phyloP scores from a whole-genome alignment of 2,113 vertebrate species.

The Notarius quadriscutis region DNA sequence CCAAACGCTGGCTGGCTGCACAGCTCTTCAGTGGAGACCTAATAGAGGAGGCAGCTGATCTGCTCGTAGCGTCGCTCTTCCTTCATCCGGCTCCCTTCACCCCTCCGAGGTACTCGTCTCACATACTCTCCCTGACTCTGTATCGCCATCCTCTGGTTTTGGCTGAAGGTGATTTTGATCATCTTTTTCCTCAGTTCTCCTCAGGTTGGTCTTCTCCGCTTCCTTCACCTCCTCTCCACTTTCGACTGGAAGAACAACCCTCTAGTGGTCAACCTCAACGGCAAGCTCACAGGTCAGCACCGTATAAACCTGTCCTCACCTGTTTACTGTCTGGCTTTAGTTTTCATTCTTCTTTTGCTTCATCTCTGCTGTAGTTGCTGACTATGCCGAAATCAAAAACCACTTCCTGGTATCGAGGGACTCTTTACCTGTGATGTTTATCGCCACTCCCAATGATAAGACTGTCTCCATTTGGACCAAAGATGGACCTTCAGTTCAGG shows the following conservation, averaged over 20 bases:
- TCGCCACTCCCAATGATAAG: slow-evolving; percentile 87
- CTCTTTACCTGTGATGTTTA: slow-evolving; percentile 85
- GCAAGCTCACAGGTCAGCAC: slow-evolving; percentile 82
- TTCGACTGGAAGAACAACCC: slow-evolving; percentile 97
- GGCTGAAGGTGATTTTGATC: background rate
- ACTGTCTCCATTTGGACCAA: slow-evolving; percentile 87
- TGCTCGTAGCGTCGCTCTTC: slow-evolving; percentile 88
- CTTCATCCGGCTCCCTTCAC: slow-evolving; percentile 85
- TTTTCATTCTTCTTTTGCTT: background rate
- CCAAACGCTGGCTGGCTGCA: slow-evolving; percentile 89
- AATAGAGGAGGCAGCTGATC: slow-evolving; percentile 85
- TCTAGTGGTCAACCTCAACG: slow-evolving; percentile 88
- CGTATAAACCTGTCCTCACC: background rate
- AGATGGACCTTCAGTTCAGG: slow-evolving; percentile 82
- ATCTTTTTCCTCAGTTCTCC: slow-evolving; percentile 76
- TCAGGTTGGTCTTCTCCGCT: slow-evolving; percentile 91
- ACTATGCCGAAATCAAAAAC: slow-evolving; percentile 86
- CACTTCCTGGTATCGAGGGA: slow-evolving; percentile 81
- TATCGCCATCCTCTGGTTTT: slow-evolving; percentile 62
- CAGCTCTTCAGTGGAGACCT: slow-evolving; percentile 83
- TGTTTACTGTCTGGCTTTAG: background rate
- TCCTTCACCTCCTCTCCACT: slow-evolving; percentile 85
- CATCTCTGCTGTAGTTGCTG: slow-evolving; percentile 69
- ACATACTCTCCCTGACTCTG: slow-evolving; percentile 38
- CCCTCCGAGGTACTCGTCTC: slow-evolving; percentile 80